Evolutionary conservation across 1,140 invertebrate genomes (phyloP).

Genomic region (Brevipalpus yothersi): DNA sequence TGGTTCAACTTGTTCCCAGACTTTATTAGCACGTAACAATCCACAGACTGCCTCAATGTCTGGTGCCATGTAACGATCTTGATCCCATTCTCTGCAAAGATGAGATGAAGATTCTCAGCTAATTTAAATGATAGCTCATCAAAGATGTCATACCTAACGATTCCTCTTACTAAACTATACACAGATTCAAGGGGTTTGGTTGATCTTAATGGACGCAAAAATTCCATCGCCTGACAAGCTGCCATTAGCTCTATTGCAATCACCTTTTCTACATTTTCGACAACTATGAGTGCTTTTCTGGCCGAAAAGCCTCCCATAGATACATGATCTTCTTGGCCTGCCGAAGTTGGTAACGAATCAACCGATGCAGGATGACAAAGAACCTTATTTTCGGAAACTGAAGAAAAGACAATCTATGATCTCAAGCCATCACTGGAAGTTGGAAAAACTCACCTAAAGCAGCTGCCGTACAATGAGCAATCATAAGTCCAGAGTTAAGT

Average conservation of each 20-base stretch:
- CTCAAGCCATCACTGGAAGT: background rate
- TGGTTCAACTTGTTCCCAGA: constrained; percentile 25
- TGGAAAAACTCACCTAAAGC: constrained; percentile 27
- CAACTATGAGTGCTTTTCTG: constrained; percentile 34
- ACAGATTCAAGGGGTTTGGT: constrained; percentile 41
- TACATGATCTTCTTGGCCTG: constrained; percentile 49
- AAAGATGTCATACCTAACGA: constrained; percentile 20
- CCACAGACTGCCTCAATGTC: constrained; percentile 34
- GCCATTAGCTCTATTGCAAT: constrained; percentile 42
- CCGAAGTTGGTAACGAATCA: constrained; percentile 42
- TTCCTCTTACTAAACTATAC: constrained; percentile 32
- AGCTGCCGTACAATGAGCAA: constrained; percentile 45
- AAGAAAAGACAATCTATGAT: background rate
- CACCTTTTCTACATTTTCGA: constrained; percentile 39
- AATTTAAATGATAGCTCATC: background rate
- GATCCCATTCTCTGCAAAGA: constrained; percentile 29
- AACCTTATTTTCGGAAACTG: constrained; percentile 46
- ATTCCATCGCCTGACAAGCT: constrained; percentile 48
- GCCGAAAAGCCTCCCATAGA: constrained; percentile 48
- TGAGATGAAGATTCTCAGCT: background rate
- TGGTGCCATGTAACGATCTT: constrained; percentile 38
- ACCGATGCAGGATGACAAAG: constrained; percentile 44
- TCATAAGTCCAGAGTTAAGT: constrained; percentile 49
- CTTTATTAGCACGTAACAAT: constrained; percentile 29
- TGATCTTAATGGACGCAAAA: constrained; percentile 39